Evolutionary conservation across 2,888 invertebrate genomes (phyloP).

Genomic region (Hemithea aestivaria): DNA sequence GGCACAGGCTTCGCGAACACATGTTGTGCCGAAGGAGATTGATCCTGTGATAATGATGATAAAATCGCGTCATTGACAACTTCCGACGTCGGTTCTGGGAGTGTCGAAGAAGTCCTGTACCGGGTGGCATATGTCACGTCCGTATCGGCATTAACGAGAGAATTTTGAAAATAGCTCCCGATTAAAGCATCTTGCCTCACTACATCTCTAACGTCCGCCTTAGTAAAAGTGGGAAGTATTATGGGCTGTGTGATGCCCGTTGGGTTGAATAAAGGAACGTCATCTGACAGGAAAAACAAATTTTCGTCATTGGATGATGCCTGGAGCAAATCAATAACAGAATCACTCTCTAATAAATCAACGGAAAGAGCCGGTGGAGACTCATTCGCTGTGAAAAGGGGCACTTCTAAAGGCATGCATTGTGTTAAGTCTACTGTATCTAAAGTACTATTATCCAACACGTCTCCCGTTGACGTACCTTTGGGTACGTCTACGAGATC

Average conservation of each 20-base stretch:
- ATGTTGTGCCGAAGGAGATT: background rate
- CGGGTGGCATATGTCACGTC: slow-evolving; percentile 4
- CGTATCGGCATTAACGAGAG: background rate
- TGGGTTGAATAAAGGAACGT: background rate
- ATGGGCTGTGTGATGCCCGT: background rate
- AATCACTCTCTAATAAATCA: slow-evolving; percentile 6
- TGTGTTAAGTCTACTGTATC: slow-evolving; percentile 7
- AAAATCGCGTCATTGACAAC: slow-evolving; percentile 9
- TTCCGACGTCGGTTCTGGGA: slow-evolving; percentile 5
- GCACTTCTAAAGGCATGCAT: slow-evolving; percentile 6
- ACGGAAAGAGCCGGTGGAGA: slow-evolving; percentile 1
- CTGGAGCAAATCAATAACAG: slow-evolving; percentile 4
- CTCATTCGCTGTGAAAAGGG: slow-evolving; percentile 3
- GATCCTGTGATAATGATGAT: background rate
- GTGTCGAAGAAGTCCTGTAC: background rate
- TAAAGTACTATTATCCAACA: slow-evolving; percentile 14
- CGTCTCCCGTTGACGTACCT: slow-evolving; percentile 18
- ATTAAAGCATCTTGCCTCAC: slow-evolving; percentile 7
- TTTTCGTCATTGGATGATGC: slow-evolving; percentile 3
- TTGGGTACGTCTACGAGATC: slow-evolving; percentile 10
- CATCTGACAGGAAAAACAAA: slow-evolving; percentile 7
- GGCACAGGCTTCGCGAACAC: slow-evolving; percentile 5
- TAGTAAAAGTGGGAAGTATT: slow-evolving; percentile 1
- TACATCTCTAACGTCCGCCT: slow-evolving; percentile 2
- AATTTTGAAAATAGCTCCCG: background rate